These are phyloP conservation scores for Dicaeum eximium DNA, from an alignment of 2,113 vertebrate species.

Conservation along the genomic window DNA sequence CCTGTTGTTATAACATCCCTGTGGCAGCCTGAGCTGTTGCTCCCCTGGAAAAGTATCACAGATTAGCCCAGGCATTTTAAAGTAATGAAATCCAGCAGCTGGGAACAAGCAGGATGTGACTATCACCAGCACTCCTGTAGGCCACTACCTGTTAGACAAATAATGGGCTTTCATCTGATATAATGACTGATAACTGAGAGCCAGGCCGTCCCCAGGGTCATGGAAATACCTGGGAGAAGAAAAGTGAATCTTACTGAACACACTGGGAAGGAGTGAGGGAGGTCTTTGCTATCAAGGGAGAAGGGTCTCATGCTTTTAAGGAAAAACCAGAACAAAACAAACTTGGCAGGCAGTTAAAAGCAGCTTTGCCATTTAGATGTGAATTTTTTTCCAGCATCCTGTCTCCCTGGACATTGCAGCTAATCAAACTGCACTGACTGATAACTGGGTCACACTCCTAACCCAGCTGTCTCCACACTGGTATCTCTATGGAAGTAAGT, in stretches of 20 bases:
- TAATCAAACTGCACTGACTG: background rate
- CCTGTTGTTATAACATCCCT: background rate
- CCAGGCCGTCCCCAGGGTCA: background rate
- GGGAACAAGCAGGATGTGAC: background rate
- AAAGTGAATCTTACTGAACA: background rate
- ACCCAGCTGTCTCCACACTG: background rate
- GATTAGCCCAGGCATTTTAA: background rate
- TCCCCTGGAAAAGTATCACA: background rate
- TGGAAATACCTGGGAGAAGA: background rate
- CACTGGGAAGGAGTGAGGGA: background rate
- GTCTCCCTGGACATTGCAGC: background rate
- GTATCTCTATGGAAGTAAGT: background rate
- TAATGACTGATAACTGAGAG: background rate
- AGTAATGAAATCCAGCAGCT: background rate
- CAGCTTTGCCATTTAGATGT: background rate
- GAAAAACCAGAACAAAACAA: background rate
- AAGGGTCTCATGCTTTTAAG: background rate
- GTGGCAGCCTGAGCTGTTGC: background rate
- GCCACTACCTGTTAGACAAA: background rate
- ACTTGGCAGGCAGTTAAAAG: background rate
- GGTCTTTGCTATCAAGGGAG: background rate
- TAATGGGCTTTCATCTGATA: background rate
- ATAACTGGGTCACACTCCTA: background rate
- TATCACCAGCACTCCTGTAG: background rate
- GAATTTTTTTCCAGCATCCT: background rate